phyloP scores from a whole-genome alignment of 2,888 invertebrate species.

The Drosophila pseudotalamancana region DNA sequence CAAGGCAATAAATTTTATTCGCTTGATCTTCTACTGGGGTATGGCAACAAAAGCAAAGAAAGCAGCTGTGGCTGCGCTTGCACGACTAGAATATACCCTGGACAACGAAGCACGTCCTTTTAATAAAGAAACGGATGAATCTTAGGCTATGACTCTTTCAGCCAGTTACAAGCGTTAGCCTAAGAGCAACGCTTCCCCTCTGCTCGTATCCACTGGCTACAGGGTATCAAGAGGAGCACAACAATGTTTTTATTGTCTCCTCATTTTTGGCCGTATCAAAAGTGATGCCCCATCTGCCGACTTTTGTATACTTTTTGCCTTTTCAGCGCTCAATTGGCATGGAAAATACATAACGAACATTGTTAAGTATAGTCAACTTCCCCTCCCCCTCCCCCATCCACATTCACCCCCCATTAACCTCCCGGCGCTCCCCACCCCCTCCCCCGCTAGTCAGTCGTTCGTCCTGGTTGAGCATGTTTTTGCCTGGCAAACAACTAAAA shows the following conservation, averaged over 20 bases:
- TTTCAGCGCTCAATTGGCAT: conserved; percentile 46
- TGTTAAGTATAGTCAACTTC: conserved; percentile 45
- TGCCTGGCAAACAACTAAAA: conserved; percentile 57
- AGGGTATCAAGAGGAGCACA: conserved; percentile 5
- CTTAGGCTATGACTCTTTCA: too few species aligned
- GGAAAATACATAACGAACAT: conserved; percentile 49
- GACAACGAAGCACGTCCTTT: too few species aligned
- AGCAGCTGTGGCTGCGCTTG: not conserved
- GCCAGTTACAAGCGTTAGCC: too few species aligned
- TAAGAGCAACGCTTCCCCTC: too few species aligned
- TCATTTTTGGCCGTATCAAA: conserved; percentile 17
- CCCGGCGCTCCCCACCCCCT: not conserved
- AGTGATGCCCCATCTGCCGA: conserved; percentile 52
- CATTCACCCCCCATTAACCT: too few species aligned
- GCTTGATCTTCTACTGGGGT: conserved; percentile 22
- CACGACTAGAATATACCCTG: not conserved
- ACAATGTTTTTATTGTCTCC: conserved; percentile 53
- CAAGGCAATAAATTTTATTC: conserved; percentile 73
- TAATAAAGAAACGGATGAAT: too few species aligned
- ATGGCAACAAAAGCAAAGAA: conserved; percentile 4
- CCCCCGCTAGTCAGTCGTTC: not conserved
- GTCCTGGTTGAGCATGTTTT: conserved; percentile 26
- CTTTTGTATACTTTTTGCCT: conserved; percentile 41
- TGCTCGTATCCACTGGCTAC: not conserved
- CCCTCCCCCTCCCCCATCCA: not conserved